Evolutionary conservation across 2,797 vertebrate genomes (phyloP).

Genomic region (Aldrovandia affinis): DNA sequence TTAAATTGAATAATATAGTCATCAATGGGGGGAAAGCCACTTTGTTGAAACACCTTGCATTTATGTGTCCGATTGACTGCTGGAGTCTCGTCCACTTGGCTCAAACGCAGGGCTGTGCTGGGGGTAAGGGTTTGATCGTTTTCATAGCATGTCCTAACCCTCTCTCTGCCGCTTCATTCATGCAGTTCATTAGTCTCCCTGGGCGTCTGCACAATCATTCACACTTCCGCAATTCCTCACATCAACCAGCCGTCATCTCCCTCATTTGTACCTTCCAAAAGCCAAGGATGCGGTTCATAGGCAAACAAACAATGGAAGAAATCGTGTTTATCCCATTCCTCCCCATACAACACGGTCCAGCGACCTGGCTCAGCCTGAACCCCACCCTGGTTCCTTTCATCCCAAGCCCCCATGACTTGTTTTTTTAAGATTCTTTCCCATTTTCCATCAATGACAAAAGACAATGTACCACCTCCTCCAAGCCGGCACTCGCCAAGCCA

Average conservation of each 20-base stretch:
- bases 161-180: slow-evolving; percentile 35
- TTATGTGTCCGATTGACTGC: not conserved
- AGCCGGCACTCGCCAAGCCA: too few relatives aligned
- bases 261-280: slow-evolving; percentile 72
- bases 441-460: too few relatives aligned
- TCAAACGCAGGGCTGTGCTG: slow-evolving; percentile 30
- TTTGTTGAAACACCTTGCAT: too few relatives aligned
- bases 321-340: too few relatives aligned
- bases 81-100: slow-evolving; percentile 65
- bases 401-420: too few relatives aligned
- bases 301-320: not conserved
- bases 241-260: slow-evolving; percentile 69
- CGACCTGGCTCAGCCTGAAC: too few relatives aligned
- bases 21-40: too few relatives aligned
- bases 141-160: slow-evolving; percentile 43
- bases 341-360: too few relatives aligned
- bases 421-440: too few relatives aligned
- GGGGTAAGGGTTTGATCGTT: not conserved
- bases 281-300: slow-evolving; percentile 47
- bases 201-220: not conserved
- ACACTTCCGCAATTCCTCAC: slow-evolving; percentile 24
- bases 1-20: too few relatives aligned
- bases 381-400: too few relatives aligned
- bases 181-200: not conserved
- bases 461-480: too few relatives aligned